phyloP scores from a whole-genome alignment of 2,797 vertebrate species.

The Hypotaenidia philippensis region DNA sequence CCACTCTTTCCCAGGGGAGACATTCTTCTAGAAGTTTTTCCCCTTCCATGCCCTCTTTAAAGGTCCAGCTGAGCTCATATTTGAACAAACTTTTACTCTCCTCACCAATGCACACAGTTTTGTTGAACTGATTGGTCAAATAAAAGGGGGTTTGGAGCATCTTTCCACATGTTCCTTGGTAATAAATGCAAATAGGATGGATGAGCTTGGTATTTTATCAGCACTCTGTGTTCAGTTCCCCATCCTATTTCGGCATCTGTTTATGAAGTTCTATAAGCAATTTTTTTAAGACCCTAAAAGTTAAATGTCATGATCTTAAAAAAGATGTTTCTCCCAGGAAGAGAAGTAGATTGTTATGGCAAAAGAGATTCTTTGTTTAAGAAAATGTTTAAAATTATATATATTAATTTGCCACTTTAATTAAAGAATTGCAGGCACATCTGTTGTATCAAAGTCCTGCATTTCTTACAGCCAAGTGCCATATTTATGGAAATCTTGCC shows the following conservation, averaged over 20 bases:
- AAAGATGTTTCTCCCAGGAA: constrained; percentile 30
- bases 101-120: neutral
- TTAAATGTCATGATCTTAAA: neutral
- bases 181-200: neutral
- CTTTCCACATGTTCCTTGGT: neutral
- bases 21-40: neutral
- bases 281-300: neutral
- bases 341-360: neutral
- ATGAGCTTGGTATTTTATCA: neutral
- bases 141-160: neutral
- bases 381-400: constrained; percentile 30
- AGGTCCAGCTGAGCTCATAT: neutral
- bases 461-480: neutral
- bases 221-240: neutral
- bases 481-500: neutral
- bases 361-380: constrained; percentile 11
- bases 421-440: constrained; percentile 48
- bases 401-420: constrained; percentile 42
- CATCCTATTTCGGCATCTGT: neutral
- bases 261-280: constrained; percentile 9
- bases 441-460: neutral
- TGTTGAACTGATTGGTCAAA: neutral
- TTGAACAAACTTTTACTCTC: neutral
- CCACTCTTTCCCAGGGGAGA: neutral
- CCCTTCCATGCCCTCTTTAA: neutral